Evolutionary conservation across 2,888 invertebrate species (phyloP).

Genomic region (Chrysotoxum bicinctum): DNA sequence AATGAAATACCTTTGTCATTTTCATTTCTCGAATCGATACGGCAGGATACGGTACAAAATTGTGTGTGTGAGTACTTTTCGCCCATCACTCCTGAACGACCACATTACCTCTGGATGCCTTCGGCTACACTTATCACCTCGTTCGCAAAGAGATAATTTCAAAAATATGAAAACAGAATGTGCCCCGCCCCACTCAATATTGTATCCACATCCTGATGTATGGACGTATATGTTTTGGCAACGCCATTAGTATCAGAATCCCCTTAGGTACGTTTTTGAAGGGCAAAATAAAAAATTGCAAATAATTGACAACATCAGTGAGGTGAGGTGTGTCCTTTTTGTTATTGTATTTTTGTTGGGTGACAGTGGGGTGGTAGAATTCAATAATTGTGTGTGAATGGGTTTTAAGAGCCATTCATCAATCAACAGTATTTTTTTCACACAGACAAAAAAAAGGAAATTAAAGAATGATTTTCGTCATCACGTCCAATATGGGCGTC

Average conservation of each 20-base stretch:
- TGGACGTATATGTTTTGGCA: neutral
- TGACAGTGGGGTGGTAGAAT: neutral
- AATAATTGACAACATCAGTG: slow-evolving; percentile 19
- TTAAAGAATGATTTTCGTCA: slow-evolving; percentile 19
- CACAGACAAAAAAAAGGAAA: neutral
- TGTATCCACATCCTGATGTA: neutral
- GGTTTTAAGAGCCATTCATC: slow-evolving; percentile 40
- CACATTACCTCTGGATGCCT: slow-evolving; percentile 30
- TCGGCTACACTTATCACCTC: slow-evolving; percentile 35
- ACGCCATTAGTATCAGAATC: neutral
- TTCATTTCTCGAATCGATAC: neutral
- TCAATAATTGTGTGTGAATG: slow-evolving; percentile 7
- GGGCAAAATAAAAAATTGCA: slow-evolving; percentile 12
- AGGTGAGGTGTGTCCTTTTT: neutral
- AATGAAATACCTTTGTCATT: slow-evolving; percentile 5
- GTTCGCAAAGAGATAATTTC: slow-evolving; percentile 3
- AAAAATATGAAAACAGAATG: slow-evolving; percentile 3
- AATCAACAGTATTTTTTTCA: slow-evolving; percentile 7
- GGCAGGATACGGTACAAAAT: neutral
- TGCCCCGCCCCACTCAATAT: neutral
- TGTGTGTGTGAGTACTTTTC: neutral
- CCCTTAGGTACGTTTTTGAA: slow-evolving; percentile 23
- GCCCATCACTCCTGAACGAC: slow-evolving; percentile 4
- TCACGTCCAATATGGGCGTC: slow-evolving; percentile 13
- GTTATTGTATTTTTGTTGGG: neutral